Evolutionary conservation across 2,113 vertebrate genomes (phyloP), one percentile per base, ranked within the genome.

Genomic region (Saimiri boliviensis): DNA sequence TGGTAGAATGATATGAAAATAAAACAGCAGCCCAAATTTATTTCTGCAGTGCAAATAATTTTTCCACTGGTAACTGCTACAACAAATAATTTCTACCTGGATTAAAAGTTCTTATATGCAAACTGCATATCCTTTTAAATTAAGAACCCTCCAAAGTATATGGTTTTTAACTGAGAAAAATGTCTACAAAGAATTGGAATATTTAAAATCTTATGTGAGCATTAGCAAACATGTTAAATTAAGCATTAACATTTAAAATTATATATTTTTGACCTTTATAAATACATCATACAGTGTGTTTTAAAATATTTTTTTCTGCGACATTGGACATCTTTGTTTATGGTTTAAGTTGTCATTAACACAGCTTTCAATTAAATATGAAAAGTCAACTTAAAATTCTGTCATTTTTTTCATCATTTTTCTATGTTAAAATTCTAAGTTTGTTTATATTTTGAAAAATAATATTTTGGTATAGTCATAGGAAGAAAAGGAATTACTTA

Each of bases 51-150:
- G 5, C 37, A 96, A 92, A 82, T 45, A 86, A 56, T 25, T 88
- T 89, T 94, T 84, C 42, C 5, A 54, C 58, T 95, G n/a, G 35
- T 87, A 93, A 96, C 3, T 81, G 6, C 19, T 58, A 40, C 35
- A 66, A 97, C 25, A 85, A 70, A 81, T 2, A 20, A 47, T 30
- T 85, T 56, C 45, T 92, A 2, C 25, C 49, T 80, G 37, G 45
- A 83, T 86, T 86, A n/a, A 95, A 94, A 86, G 19, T 66, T 89
- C 20, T 71, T 83, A 95, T 47, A 52, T 76, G 10, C 17, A 96
- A 95, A 91, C 11, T 2, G 20, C 56, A 27, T 79, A 42, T 40
- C 9, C 25, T 79, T 95, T 66, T 25, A 93, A 82, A 70, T 52
- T 66, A 54, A 66, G 14, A 92, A 0, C 8, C 16, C 45, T 93